phyloP scores from a whole-genome alignment of 2,113 vertebrate genomes.

The Stomatorhinus ivindoensis region DNA sequence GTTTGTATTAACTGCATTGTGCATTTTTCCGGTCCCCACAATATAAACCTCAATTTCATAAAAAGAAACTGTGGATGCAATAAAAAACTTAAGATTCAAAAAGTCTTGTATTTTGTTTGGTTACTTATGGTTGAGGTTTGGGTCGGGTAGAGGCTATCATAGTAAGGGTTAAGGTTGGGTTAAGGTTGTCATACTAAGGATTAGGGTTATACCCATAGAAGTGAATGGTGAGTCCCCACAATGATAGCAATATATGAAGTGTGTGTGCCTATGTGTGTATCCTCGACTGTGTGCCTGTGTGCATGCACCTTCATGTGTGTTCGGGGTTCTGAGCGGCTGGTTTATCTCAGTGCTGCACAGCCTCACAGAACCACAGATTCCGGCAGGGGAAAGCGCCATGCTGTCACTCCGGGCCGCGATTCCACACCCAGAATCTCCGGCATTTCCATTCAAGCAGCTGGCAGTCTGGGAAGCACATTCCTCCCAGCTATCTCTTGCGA shows the following conservation, averaged over 20 bases:
- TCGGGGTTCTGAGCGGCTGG: not conserved
- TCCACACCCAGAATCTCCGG: not conserved
- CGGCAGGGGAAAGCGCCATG: not conserved
- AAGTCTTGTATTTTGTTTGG: not conserved
- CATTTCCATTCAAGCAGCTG: not conserved
- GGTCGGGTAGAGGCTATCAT: not conserved
- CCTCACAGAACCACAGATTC: not conserved
- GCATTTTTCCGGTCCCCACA: not conserved
- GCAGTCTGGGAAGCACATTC: not conserved
- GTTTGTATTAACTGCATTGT: not conserved
- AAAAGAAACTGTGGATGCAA: not conserved
- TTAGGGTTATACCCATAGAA: not conserved
- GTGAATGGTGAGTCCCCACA: not conserved
- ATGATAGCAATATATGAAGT: not conserved
- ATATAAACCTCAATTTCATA: not conserved
- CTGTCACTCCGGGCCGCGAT: not conserved
- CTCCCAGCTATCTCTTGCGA: not conserved
- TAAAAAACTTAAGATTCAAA: not conserved
- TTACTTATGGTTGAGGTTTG: not conserved
- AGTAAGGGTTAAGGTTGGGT: not conserved
- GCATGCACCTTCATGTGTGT: not conserved
- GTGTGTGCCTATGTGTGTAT: not conserved
- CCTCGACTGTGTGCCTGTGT: not conserved
- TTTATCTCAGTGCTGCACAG: conserved; percentile 20
- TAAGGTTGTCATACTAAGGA: not conserved